phyloP scores from a whole-genome alignment of 2,888 invertebrate genomes.

The Crioceris asparagi region DNA sequence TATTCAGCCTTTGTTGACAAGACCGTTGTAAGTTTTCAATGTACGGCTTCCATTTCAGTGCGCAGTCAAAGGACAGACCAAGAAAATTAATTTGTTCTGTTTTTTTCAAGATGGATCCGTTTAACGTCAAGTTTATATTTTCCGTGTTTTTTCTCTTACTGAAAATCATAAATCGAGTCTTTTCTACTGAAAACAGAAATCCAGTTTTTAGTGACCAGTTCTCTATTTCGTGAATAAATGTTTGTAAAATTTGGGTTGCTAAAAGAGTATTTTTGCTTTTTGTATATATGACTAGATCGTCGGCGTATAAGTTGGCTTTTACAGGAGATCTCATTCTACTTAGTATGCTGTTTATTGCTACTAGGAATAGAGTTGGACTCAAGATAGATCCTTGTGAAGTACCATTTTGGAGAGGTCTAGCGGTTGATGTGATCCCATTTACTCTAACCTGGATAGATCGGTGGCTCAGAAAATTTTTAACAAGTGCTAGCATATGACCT shows the following conservation, averaged over 20 bases:
- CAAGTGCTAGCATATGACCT: too few relatives aligned
- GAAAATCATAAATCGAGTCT: not conserved
- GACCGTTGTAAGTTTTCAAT: not conserved
- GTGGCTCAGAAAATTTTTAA: too few relatives aligned
- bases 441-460: too few relatives aligned
- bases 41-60: slow-evolving; percentile 3
- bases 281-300: too few relatives aligned
- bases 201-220: too few relatives aligned
- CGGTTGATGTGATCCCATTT: too few relatives aligned
- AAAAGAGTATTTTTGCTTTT: too few relatives aligned
- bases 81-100: slow-evolving; percentile 1
- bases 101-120: not conserved
- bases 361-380: too few relatives aligned
- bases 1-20: slow-evolving; percentile 1
- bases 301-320: too few relatives aligned
- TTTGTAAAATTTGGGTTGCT: not conserved
- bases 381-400: too few relatives aligned
- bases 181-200: too few relatives aligned
- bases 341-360: not conserved
- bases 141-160: not conserved
- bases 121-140: not conserved
- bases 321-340: not conserved
- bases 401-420: too few relatives aligned
- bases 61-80: slow-evolving; percentile 5
- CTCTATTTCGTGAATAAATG: not conserved